These are phyloP conservation scores for Psophia crepitans DNA, from an alignment of 2,113 vertebrate species.

Conservation along the genomic window DNA sequence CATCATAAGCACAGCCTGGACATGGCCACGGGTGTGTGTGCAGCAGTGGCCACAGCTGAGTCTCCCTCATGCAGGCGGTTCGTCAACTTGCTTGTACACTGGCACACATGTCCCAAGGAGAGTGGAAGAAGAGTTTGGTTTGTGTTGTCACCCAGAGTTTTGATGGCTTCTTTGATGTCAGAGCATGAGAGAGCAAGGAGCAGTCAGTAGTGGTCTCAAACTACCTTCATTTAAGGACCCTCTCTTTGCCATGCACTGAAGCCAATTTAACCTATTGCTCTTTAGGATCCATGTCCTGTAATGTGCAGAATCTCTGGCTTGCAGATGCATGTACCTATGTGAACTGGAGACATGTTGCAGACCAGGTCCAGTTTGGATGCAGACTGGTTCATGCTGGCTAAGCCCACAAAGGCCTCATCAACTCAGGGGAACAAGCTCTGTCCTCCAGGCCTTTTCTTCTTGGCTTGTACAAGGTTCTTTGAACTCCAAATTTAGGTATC, in stretches of 20 bases:
- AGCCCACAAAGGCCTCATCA: neutral
- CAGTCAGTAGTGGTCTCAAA: neutral
- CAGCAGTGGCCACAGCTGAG: neutral
- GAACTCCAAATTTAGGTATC: constrained; percentile 78
- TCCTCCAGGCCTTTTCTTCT: constrained; percentile 55
- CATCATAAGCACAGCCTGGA: neutral
- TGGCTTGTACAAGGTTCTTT: constrained; percentile 64
- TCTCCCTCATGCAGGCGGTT: neutral
- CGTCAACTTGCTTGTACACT: fast-evolving
- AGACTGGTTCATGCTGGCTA: neutral
- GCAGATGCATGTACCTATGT: neutral
- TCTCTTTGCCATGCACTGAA: neutral
- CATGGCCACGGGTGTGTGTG: fast-evolving
- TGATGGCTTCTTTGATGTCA: neutral
- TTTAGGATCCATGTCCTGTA: neutral
- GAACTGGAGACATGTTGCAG: neutral
- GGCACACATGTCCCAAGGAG: neutral
- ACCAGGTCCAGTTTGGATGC: neutral
- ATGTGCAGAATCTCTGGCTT: neutral
- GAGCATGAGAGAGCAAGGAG: neutral
- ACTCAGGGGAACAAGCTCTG: neutral
- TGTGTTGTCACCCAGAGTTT: neutral
- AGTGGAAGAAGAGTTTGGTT: fast-evolving
- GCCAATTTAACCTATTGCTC: neutral
- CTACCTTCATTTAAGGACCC: neutral